Evolutionary conservation across 1,140 invertebrate genomes (phyloP).

Genomic region (Cydia fagiglandana): DNA sequence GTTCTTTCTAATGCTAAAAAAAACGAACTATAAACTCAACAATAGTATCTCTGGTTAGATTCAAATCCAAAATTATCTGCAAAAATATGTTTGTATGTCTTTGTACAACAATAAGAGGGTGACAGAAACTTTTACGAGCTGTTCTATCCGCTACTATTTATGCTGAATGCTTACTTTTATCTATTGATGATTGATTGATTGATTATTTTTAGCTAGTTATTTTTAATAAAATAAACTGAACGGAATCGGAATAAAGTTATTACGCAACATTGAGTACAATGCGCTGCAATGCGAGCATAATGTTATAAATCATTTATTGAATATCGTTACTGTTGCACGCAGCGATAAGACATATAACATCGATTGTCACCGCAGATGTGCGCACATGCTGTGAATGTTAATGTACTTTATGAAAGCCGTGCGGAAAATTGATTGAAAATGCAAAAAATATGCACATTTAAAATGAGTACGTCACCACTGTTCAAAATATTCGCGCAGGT

Average conservation of each 20-base stretch:
- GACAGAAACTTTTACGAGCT: too few relatives aligned
- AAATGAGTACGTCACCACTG: conserved; percentile 10
- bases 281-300: background rate
- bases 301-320: conserved; percentile 9
- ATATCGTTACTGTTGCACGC: conserved; percentile 1
- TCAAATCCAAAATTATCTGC: too few relatives aligned
- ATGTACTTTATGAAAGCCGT: conserved; percentile 35
- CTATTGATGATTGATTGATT: too few relatives aligned
- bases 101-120: too few relatives aligned
- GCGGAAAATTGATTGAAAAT: conserved; percentile 36
- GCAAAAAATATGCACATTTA: conserved; percentile 37
- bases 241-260: background rate
- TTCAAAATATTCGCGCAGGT: background rate
- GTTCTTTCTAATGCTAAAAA: too few relatives aligned
- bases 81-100: too few relatives aligned
- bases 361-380: conserved; percentile 33
- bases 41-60: too few relatives aligned
- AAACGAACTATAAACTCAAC: too few relatives aligned
- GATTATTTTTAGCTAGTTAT: too few relatives aligned
- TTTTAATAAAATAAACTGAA: too few relatives aligned
- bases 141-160: too few relatives aligned
- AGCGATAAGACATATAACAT: background rate
- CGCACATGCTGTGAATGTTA: conserved; percentile 34
- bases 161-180: too few relatives aligned
- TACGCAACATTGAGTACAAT: background rate